Percentiles rank a stretch among this genome's conserved stretches.
phyloP scores from a whole-genome alignment of 2,888 invertebrate genomes.

The Maniola hyperantus region DNA sequence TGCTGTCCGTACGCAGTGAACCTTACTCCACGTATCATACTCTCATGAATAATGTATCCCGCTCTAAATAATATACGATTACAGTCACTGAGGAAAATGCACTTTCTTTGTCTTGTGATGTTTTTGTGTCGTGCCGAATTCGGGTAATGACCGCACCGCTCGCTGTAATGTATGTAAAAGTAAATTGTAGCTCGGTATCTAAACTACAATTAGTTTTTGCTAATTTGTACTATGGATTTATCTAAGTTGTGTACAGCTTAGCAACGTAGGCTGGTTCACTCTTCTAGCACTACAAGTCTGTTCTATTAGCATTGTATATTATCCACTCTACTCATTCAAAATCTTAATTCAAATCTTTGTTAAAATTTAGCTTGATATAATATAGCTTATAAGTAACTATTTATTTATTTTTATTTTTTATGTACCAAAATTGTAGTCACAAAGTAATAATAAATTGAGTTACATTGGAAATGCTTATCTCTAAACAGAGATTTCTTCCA shows the following conservation, averaged over 20 bases:
- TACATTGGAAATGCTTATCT: too few relatives aligned
- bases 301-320: too few relatives aligned
- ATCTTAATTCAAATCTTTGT: too few relatives aligned
- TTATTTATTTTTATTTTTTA: too few relatives aligned
- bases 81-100: slow-evolving; percentile 73
- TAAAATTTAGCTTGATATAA: too few relatives aligned
- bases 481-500: too few relatives aligned
- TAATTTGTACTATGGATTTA: background rate
- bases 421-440: too few relatives aligned
- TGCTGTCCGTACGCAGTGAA: slow-evolving; percentile 60
- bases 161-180: slow-evolving; percentile 5
- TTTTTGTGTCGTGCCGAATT: slow-evolving; percentile 49
- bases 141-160: slow-evolving; percentile 55
- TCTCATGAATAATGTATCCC: slow-evolving; percentile 75
- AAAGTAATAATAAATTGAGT: too few relatives aligned
- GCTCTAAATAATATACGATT: slow-evolving; percentile 79
- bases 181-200: background rate
- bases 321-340: too few relatives aligned
- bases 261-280: too few relatives aligned
- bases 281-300: too few relatives aligned
- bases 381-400: too few relatives aligned
- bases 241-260: background rate
- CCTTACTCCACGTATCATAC: slow-evolving; percentile 75
- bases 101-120: slow-evolving; percentile 74
- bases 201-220: background rate